A percentile compares a stretch with the other conserved stretches of the same genome.
Evolutionary conservation across 2,888 invertebrate species (phyloP).

Genomic region (Petrolisthes manimaculis): DNA sequence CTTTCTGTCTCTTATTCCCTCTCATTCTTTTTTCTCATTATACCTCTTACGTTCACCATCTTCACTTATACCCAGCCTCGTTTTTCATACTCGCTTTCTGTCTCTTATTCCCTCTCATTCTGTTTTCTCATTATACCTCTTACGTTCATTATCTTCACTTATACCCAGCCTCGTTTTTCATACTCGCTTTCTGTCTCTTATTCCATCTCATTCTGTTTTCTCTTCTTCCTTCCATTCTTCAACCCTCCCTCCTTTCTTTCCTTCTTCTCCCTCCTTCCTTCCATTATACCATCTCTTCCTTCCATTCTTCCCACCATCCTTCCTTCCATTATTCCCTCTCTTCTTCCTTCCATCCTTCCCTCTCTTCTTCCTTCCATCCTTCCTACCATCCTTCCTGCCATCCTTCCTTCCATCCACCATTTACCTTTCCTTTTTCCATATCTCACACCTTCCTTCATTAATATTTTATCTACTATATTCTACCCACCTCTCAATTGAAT

Average conservation of each 20-base stretch:
- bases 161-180: not conserved
- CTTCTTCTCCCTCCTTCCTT: not conserved
- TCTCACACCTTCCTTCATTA: not conserved
- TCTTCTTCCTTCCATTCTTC: not conserved
- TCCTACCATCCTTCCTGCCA: not conserved
- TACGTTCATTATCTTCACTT: too few species aligned
- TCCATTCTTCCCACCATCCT: not conserved
- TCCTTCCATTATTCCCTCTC: not conserved
- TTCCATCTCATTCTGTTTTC: not conserved
- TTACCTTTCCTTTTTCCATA: not conserved
- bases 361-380: not conserved
- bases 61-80: too few species aligned
- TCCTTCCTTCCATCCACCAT: not conserved
- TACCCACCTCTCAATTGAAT: too few species aligned
- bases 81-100: not conserved
- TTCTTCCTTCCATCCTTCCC: not conserved
- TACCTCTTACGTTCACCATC: too few species aligned
- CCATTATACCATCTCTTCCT: not conserved
- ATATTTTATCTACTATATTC: too few species aligned
- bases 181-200: not conserved
- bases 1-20: not conserved
- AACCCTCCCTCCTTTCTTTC: not conserved
- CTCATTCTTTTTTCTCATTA: slow-evolving; percentile 3
- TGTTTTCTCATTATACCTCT: too few species aligned
- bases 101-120: slow-evolving; percentile 6